Evolutionary conservation across 1,140 invertebrate genomes (phyloP), one percentile per base, ranked within the genome.

Genomic region (Caenorhabditis remanei): DNA sequence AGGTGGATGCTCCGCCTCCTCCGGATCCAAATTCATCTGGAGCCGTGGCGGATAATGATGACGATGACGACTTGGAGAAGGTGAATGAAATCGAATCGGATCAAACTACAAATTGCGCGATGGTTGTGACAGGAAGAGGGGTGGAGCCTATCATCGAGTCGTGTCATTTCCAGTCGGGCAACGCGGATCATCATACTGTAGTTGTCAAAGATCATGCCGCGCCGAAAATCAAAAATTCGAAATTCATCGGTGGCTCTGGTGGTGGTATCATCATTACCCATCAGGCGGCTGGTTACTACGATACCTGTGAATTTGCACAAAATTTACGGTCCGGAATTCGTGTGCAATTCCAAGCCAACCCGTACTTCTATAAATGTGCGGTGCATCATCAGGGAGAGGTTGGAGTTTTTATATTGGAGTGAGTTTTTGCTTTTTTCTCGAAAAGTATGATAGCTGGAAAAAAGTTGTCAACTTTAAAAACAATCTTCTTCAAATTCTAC

Each of bases 181-280:
- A 79, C 53, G 40, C 71, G 13, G 71, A 79, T 24, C 50, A 46
- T 79, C 71, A 79, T 79, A 79, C 71, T 79, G 71, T 79, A 50
- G 71, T 79, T 79, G 71, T 79, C 7, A 79, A 79, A n/a, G 71
- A 79, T 79, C 46, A 79, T 4, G 43, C 71, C 4, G 19, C 71
- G 8, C 71, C 71, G 0, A 79, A 71, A 46, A 79, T 79, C 11
- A 50, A 14, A 50, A 48, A 79, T 19, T 79, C 19, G 0, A 50
- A 46, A 0, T 50, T 40, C 14, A 32, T 53, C n/a, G 71, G 71
- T 5, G 71, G 71, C 13, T 79, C 40, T 41, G 71, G 71, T 13
- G 71, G 71, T 41, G 71, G 71, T 5, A 79, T 79, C 21, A 79
- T 79, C 6, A 79, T 79, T 46, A 79, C 71, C 4, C 71, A 79